Evolutionary conservation across 2,797 vertebrate genomes (phyloP).

Genomic region (Ctenopoma kingsleyae): DNA sequence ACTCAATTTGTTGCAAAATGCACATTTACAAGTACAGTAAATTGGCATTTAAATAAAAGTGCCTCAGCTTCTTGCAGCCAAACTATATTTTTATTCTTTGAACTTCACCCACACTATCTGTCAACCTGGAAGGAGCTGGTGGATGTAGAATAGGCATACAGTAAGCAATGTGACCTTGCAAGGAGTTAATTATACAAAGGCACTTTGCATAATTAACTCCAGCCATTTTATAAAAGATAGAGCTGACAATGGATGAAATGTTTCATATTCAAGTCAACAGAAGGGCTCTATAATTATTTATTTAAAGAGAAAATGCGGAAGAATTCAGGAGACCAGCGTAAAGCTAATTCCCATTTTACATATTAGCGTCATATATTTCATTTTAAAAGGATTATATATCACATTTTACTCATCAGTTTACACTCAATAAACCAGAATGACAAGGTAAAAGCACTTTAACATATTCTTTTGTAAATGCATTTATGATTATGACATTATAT

Average conservation of each 20-base stretch:
- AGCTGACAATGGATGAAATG: constrained; percentile 19
- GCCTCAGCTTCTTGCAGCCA: constrained; percentile 33
- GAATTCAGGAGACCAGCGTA: too few species aligned
- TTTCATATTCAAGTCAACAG: constrained; percentile 40
- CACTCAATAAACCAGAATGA: background rate
- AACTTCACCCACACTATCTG: constrained; percentile 45
- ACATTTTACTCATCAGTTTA: background rate
- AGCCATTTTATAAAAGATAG: constrained; percentile 34
- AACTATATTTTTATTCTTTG: constrained; percentile 53
- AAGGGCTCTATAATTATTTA: constrained; percentile 16
- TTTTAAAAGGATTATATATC: background rate
- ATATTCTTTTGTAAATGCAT: background rate
- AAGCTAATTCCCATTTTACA: too few species aligned
- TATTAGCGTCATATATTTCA: background rate
- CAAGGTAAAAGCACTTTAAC: background rate
- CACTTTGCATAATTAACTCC: constrained; percentile 60
- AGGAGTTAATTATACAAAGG: constrained; percentile 54
- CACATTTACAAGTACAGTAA: constrained; percentile 32
- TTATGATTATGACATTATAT: background rate
- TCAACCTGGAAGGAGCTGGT: constrained; percentile 48
- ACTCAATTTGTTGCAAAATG: constrained; percentile 35
- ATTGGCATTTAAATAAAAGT: constrained; percentile 53
- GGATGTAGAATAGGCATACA: constrained; percentile 37
- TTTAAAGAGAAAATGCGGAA: constrained; percentile 4
- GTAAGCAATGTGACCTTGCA: constrained; percentile 42